Evolutionary conservation across 2,888 invertebrate genomes (phyloP).

Genomic region (Phaedon cochleariae): DNA sequence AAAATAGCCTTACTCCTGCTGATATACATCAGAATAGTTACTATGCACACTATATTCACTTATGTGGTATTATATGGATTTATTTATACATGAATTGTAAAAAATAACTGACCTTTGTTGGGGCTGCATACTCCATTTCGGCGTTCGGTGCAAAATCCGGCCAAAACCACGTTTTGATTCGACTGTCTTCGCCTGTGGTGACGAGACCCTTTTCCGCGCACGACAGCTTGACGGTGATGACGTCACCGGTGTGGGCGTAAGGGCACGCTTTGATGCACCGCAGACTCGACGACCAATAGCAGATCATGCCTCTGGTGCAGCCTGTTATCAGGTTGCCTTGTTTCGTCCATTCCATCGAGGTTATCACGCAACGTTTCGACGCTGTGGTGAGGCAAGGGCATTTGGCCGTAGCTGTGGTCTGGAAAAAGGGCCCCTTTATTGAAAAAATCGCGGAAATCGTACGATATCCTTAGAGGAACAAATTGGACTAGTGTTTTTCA

Average conservation of each 20-base stretch:
- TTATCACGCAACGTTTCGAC: slow-evolving; percentile 30
- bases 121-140: slow-evolving; percentile 3
- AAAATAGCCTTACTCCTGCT: too few species aligned
- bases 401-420: slow-evolving; percentile 12
- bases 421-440: slow-evolving; percentile 7
- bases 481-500: too few species aligned
- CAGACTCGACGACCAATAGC: slow-evolving; percentile 30
- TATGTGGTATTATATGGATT: neutral
- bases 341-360: slow-evolving; percentile 39
- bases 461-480: too few species aligned
- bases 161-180: slow-evolving; percentile 43
- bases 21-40: too few species aligned
- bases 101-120: slow-evolving; percentile 17
- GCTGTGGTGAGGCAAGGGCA: slow-evolving; percentile 21
- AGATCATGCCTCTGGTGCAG: slow-evolving; percentile 42
- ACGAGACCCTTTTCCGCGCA: slow-evolving; percentile 46
- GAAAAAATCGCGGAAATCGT: too few species aligned
- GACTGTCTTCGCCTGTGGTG: slow-evolving; percentile 41
- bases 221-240: slow-evolving; percentile 45
- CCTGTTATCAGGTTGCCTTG: slow-evolving; percentile 40
- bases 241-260: slow-evolving; percentile 36
- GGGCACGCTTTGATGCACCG: neutral
- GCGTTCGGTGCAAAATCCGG: slow-evolving; percentile 27
- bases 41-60: too few species aligned
- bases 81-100: neutral